Evolutionary conservation across 2,888 invertebrate species (phyloP).

Genomic region (Chrysodeixis includens): DNA sequence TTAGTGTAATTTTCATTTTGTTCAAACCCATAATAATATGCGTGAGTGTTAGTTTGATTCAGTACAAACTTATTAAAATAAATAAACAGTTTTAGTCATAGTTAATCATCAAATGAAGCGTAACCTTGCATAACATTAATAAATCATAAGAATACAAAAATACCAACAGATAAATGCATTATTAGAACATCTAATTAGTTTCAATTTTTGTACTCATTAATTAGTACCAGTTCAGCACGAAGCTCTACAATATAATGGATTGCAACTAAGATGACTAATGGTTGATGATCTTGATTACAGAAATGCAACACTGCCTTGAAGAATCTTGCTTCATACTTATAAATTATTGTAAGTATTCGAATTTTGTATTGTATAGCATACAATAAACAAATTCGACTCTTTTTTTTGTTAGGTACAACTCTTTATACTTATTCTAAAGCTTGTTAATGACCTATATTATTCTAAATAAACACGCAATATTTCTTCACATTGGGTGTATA

Average conservation of each 20-base stretch:
- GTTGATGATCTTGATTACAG: conserved; percentile 61
- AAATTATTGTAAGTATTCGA: conserved; percentile 9
- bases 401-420: too few species aligned
- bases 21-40: too few species aligned
- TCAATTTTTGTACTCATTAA: not conserved
- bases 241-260: conserved; percentile 23
- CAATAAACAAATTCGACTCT: not conserved
- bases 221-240: not conserved
- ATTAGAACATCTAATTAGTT: not conserved
- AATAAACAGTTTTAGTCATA: not conserved
- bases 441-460: too few species aligned
- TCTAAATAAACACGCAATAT: too few species aligned
- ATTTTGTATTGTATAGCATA: not conserved
- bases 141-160: not conserved
- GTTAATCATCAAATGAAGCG: not conserved
- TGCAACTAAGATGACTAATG: conserved; percentile 54
- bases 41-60: too few species aligned
- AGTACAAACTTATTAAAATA: too few species aligned
- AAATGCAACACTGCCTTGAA: conserved; percentile 57
- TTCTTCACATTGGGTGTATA: too few species aligned
- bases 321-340: conserved; percentile 46
- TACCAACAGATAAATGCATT: not conserved
- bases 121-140: not conserved
- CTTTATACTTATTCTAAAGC: too few species aligned
- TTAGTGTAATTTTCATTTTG: not conserved